phyloP scores from a whole-genome alignment of 2,113 vertebrate genomes.

The Panurus biarmicus region DNA sequence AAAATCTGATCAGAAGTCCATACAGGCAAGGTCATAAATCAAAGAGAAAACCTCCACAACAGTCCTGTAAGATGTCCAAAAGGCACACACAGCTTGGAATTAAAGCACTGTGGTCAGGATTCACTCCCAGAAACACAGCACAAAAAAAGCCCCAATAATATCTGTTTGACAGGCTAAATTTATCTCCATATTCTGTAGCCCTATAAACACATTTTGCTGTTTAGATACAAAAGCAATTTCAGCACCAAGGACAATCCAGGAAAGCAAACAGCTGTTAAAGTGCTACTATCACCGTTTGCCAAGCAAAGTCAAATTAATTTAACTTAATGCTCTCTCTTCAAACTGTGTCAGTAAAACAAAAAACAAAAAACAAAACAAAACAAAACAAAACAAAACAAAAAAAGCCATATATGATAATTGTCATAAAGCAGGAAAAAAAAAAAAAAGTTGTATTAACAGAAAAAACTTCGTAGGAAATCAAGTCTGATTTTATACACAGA shows the following conservation, averaged over 20 bases:
- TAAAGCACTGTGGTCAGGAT: slow-evolving; percentile 31
- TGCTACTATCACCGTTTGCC: neutral
- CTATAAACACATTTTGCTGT: slow-evolving; percentile 60
- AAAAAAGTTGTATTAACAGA: neutral
- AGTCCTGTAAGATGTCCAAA: slow-evolving; percentile 37
- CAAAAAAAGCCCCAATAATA: slow-evolving; percentile 48
- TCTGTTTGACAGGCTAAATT: slow-evolving; percentile 71
- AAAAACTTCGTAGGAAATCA: slow-evolving; percentile 3
- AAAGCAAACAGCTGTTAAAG: slow-evolving; percentile 67
- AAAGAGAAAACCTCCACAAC: slow-evolving; percentile 58
- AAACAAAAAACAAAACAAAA: neutral
- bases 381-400: neutral
- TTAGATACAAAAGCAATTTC: slow-evolving; percentile 67
- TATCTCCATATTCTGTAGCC: slow-evolving; percentile 73
- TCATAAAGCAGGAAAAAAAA: slow-evolving; percentile 13
- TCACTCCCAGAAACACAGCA: slow-evolving; percentile 64
- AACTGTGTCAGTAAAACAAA: neutral
- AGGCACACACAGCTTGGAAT: slow-evolving; percentile 55
- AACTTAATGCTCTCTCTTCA: slow-evolving; percentile 32
- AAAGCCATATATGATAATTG: neutral
- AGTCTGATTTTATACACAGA: neutral
- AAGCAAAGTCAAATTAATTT: slow-evolving; percentile 49
- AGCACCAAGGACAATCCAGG: slow-evolving; percentile 77
- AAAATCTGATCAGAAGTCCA: slow-evolving; percentile 70
- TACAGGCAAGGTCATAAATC: slow-evolving; percentile 68